Conservation (phyloP, 2,888 invertebrate species). For the Actias luna region DNA sequence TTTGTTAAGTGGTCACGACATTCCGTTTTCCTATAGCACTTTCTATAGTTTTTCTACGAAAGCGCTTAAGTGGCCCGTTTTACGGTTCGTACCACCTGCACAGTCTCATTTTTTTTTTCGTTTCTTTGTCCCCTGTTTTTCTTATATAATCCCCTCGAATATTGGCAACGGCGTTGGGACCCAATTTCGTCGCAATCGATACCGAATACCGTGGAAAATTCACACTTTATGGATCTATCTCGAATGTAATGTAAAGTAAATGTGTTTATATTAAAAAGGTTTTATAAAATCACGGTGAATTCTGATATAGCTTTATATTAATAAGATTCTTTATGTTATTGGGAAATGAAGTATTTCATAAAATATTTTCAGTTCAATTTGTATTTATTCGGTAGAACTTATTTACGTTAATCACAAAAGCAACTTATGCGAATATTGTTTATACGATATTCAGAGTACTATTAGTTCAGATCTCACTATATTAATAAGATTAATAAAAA, state of each 20-base stretch:
- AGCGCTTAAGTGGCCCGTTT: conserved; percentile 19
- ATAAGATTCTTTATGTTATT: not conserved
- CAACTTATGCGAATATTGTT: not conserved
- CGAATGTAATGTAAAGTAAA: conserved; percentile 7
- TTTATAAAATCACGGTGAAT: not conserved
- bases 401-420: not conserved
- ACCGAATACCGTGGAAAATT: conserved; percentile 30
- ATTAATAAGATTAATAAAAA: too few relatives aligned
- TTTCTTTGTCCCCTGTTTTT: conserved; percentile 33
- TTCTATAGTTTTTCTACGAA: conserved; percentile 12
- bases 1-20: conserved; percentile 28
- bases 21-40: conserved; percentile 17
- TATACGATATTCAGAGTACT: not conserved
- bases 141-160: conserved; percentile 32
- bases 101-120: conserved; percentile 33
- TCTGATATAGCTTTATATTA: not conserved
- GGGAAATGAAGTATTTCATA: not conserved
- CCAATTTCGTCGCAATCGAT: conserved; percentile 44
- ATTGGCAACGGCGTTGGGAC: conserved; percentile 32
- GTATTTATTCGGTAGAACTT: too few relatives aligned
- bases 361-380: too few relatives aligned
- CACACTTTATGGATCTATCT: conserved; percentile 17
- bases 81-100: conserved; percentile 31
- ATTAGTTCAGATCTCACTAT: not conserved
- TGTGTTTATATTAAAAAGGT: not conserved